Conservation (phyloP, 2,113 vertebrate genomes). For the Microcebus ravelobensis region DNA sequence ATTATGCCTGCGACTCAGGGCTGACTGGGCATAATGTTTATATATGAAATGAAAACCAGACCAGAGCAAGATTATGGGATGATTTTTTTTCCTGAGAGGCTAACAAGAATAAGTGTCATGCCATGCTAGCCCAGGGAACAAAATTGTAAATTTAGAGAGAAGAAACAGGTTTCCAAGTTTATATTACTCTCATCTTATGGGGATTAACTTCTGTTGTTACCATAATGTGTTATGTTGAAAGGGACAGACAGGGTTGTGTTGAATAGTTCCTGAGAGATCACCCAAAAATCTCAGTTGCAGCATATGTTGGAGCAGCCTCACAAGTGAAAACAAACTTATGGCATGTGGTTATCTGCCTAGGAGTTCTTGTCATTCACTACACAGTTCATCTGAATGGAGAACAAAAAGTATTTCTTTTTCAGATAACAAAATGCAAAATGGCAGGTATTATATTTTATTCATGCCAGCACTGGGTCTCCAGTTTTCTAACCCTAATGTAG, state of each 20-base stretch:
- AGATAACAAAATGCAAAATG: slow-evolving; percentile 20
- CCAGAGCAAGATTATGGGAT: slow-evolving; percentile 36
- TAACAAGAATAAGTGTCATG: slow-evolving; percentile 60
- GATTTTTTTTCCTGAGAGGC: background rate
- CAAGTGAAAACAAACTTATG: slow-evolving; percentile 59
- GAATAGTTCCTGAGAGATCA: slow-evolving; percentile 20
- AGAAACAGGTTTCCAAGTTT: slow-evolving; percentile 53
- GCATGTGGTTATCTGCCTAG: background rate
- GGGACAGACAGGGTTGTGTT: slow-evolving; percentile 4
- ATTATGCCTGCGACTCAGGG: background rate
- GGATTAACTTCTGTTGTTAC: slow-evolving; percentile 58
- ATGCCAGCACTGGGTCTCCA: background rate
- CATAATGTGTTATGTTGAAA: slow-evolving; percentile 69
- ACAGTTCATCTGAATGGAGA: background rate
- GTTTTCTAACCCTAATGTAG: background rate
- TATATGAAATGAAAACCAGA: slow-evolving; percentile 66
- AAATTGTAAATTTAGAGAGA: slow-evolving; percentile 65
- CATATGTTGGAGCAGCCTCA: background rate
- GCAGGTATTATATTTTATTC: background rate
- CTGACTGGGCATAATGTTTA: background rate
- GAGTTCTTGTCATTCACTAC: slow-evolving; percentile 25
- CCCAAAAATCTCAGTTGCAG: background rate
- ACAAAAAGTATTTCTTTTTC: background rate
- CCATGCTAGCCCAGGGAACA: slow-evolving; percentile 39
- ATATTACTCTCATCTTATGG: slow-evolving; percentile 61